Conservation (phyloP, 2,888 invertebrate genomes). For the Melieria omissa region DNA sequence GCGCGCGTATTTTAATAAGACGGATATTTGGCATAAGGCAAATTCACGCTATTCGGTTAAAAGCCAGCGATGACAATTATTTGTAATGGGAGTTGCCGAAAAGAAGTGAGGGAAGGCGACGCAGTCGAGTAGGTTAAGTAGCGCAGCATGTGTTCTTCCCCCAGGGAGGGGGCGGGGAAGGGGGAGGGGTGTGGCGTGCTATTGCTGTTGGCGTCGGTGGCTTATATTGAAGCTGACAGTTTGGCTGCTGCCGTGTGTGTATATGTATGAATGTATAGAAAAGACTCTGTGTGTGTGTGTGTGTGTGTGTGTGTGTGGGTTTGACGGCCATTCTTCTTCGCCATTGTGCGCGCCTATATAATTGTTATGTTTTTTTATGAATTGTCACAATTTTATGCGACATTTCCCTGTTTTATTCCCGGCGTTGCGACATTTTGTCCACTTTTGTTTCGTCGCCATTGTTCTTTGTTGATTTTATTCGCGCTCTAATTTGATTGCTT, state of each 20-base stretch:
- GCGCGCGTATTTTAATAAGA: slow-evolving; percentile 5
- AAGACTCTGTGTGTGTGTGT: neutral
- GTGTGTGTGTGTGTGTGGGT: neutral
- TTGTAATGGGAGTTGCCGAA: slow-evolving; percentile 1
- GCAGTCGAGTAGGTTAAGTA: slow-evolving; percentile 18
- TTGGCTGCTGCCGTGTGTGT: neutral
- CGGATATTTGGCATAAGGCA: slow-evolving; percentile 13
- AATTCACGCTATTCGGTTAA: slow-evolving; percentile 16
- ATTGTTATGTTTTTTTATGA: slow-evolving; percentile 41
- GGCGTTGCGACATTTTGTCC: neutral
- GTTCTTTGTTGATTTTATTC: slow-evolving; percentile 14
- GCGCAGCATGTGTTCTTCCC: slow-evolving; percentile 9
- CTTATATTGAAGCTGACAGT: slow-evolving; percentile 19
- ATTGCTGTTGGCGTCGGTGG: neutral
- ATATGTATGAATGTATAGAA: neutral
- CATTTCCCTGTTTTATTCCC: neutral
- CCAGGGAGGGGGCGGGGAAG: neutral
- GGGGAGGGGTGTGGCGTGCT: neutral
- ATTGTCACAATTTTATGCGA: slow-evolving; percentile 39
- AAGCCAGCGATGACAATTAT: slow-evolving; percentile 23
- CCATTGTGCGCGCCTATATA: slow-evolving; percentile 15
- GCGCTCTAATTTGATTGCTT: slow-evolving; percentile 14
- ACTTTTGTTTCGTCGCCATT: neutral
- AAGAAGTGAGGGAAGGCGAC: neutral
- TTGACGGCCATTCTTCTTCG: neutral